phyloP scores from a whole-genome alignment of 2,888 invertebrate genomes.

The Xestia rhomboidea region DNA sequence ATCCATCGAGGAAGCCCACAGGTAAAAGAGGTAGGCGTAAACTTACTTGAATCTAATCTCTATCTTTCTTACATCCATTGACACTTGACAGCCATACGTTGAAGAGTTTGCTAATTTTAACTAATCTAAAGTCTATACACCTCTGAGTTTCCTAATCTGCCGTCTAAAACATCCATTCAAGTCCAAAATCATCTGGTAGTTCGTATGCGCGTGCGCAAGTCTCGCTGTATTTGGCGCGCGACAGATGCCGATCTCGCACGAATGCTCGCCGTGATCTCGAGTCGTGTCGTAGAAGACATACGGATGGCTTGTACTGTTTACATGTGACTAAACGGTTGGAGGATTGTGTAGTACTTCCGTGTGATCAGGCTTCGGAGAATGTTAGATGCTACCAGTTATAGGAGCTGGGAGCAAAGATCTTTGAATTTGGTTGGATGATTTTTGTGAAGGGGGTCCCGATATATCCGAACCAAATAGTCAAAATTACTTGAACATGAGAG shows the following conservation, averaged over 20 bases:
- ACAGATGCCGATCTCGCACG: conserved; percentile 63
- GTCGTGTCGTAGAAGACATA: conserved; percentile 58
- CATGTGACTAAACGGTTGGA: conserved; percentile 43
- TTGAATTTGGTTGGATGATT: background rate
- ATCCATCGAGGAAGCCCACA: too few relatives aligned
- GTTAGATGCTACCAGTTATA: background rate
- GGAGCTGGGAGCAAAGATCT: background rate
- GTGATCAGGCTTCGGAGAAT: background rate
- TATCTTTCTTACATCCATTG: background rate
- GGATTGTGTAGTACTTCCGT: background rate
- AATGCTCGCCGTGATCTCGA: conserved; percentile 53
- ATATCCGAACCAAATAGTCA: too few relatives aligned
- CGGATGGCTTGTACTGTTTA: conserved; percentile 33
- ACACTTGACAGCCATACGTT: background rate
- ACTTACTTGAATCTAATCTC: background rate
- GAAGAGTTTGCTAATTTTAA: background rate
- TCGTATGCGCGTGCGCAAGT: conserved; percentile 54
- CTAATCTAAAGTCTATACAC: background rate
- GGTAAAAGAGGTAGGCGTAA: background rate
- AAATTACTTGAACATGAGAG: too few relatives aligned
- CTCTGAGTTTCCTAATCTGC: conserved; percentile 14
- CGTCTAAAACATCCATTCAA: conserved; percentile 22
- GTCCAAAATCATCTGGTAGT: conserved; percentile 27
- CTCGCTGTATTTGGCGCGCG: conserved; percentile 58
- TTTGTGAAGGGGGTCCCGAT: background rate